These are phyloP conservation scores for Psittacula echo DNA, from an alignment of 2,797 vertebrate species.

Conservation along the genomic window DNA sequence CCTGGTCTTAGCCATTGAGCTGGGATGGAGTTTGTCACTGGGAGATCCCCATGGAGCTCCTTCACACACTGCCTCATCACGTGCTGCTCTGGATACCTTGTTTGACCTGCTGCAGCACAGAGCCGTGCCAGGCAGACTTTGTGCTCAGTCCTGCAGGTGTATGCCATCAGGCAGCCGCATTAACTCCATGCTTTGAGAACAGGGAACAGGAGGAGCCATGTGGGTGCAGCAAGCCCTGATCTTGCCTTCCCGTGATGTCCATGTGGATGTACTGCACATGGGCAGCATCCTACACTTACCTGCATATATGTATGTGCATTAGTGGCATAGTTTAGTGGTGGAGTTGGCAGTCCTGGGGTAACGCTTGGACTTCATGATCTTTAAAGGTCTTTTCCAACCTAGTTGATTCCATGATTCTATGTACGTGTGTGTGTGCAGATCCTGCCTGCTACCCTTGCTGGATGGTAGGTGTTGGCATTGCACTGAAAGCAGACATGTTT, in stretches of 20 bases:
- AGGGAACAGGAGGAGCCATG: background rate
- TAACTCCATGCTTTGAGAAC: accelerated
- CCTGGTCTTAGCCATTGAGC: background rate
- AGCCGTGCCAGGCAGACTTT: background rate
- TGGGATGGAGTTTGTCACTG: background rate
- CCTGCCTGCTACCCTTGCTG: background rate
- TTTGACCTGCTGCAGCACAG: accelerated
- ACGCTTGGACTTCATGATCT: background rate
- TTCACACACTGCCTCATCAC: accelerated
- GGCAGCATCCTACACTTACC: background rate
- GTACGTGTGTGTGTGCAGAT: background rate
- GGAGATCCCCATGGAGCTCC: background rate
- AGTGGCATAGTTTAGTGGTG: background rate
- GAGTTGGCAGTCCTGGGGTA: background rate
- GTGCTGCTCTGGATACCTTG: background rate
- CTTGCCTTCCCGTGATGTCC: accelerated
- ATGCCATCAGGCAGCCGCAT: background rate
- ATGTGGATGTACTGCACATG: accelerated
- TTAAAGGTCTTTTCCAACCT: background rate
- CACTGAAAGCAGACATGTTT: background rate
- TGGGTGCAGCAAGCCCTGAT: background rate
- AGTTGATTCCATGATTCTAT: background rate
- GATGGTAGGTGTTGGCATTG: background rate
- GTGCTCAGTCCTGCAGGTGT: background rate
- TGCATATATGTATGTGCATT: accelerated